These are phyloP conservation scores for Calidris pygmaea DNA, from an alignment of 2,113 vertebrate species.

Conservation along the genomic window DNA sequence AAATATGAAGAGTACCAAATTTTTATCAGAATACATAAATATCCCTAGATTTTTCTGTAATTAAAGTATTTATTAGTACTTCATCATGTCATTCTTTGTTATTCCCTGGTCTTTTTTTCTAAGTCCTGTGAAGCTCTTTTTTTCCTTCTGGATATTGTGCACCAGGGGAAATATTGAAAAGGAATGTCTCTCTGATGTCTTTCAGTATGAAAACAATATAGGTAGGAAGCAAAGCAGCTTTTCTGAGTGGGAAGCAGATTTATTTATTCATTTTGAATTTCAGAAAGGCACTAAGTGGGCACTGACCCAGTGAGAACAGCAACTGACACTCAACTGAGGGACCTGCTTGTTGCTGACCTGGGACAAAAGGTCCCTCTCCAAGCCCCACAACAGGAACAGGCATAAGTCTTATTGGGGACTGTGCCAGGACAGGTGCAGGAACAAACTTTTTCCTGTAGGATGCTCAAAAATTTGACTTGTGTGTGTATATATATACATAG, in stretches of 20 bases:
- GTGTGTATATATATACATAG: no score
- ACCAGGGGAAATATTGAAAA: background rate
- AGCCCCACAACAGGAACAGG: background rate
- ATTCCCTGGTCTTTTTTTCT: background rate
- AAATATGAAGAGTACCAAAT: background rate
- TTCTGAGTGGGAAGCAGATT: background rate
- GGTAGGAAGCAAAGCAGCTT: background rate
- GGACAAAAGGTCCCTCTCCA: rapidly evolving
- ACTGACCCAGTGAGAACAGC: background rate
- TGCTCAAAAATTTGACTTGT: background rate
- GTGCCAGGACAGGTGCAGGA: background rate
- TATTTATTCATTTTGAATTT: background rate
- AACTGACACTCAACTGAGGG: background rate
- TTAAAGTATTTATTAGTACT: background rate
- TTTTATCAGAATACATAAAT: background rate
- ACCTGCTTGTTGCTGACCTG: background rate
- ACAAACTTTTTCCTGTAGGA: background rate
- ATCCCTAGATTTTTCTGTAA: background rate
- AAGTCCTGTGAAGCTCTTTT: background rate
- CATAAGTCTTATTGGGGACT: rapidly evolving
- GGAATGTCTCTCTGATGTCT: background rate
- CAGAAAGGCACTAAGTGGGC: background rate
- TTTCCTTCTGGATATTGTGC: background rate
- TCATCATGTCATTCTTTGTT: background rate
- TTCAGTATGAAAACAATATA: background rate